A percentile compares a stretch with the other conserved stretches of the same genome.
These are phyloP conservation scores for Cynaeus angustus DNA, from an alignment of 2,888 invertebrate genomes.

Conservation along the genomic window DNA sequence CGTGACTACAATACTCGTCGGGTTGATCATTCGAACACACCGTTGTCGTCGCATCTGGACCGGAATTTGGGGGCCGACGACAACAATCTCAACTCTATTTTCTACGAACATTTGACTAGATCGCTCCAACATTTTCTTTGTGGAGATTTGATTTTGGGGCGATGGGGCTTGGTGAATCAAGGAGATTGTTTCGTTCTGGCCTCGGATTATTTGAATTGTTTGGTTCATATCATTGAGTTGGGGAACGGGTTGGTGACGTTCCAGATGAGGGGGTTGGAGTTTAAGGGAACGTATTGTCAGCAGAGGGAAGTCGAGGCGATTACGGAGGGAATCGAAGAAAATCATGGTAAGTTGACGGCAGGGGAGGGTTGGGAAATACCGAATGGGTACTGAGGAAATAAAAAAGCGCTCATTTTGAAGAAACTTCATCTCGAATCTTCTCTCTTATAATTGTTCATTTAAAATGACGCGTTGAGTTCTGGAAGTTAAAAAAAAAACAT, in stretches of 20 bases:
- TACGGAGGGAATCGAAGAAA: conserved; percentile 96
- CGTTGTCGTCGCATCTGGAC: conserved; percentile 95
- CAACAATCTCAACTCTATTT: conserved; percentile 98
- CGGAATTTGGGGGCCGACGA: conserved; percentile 95
- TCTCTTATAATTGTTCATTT: no score
- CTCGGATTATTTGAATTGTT: conserved; percentile 97
- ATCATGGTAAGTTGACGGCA: conserved; percentile 79
- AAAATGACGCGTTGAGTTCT: no score
- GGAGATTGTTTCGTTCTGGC: conserved; percentile 99
- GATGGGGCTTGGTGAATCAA: conserved; percentile 97
- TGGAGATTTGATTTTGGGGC: conserved; percentile 92
- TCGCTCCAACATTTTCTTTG: conserved; percentile 96
- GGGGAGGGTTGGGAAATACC: conserved; percentile 26
- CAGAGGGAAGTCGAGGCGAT: conserved; percentile 99
- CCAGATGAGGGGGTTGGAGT: conserved; percentile 97
- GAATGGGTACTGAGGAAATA: no score
- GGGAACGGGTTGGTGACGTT: conserved; percentile 99
- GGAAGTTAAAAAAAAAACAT: no score
- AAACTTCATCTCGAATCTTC: no score
- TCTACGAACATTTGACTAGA: conserved; percentile 98
- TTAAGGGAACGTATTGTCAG: conserved; percentile 99
- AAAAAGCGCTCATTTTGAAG: no score
- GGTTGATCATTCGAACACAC: conserved; percentile 97
- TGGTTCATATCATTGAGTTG: conserved; percentile 97
- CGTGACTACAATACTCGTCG: conserved; percentile 97